Conservation (phyloP, 2,113 vertebrate species). For the Neoarius graeffei region DNA sequence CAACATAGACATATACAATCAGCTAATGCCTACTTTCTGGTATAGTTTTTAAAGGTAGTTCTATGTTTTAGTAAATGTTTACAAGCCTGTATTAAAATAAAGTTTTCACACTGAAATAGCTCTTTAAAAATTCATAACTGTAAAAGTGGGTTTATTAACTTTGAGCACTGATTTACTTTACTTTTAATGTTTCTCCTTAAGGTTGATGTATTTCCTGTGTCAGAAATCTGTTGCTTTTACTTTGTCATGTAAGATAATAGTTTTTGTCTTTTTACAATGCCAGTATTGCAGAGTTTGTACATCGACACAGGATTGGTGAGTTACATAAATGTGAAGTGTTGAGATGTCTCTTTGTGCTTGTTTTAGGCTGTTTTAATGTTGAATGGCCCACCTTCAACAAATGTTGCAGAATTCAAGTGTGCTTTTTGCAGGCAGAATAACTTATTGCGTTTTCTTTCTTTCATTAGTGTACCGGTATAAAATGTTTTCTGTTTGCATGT, state of each 20-base stretch:
- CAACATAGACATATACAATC: constrained; percentile 30
- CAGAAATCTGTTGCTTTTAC: not conserved
- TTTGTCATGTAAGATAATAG: not conserved
- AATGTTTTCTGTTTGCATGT: not conserved
- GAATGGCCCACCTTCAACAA: not conserved
- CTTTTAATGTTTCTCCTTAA: not conserved
- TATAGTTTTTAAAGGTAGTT: constrained; percentile 19
- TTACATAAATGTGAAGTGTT: constrained; percentile 47
- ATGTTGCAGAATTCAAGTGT: not conserved
- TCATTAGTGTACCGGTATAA: not conserved
- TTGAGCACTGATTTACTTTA: not conserved
- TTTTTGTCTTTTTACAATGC: not conserved
- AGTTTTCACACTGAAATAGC: not conserved
- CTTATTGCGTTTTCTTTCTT: not conserved
- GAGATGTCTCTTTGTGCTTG: not conserved
- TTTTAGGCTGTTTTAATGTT: constrained; percentile 29
- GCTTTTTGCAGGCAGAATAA: not conserved
- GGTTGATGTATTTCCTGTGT: not conserved
- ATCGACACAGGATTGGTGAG: not conserved
- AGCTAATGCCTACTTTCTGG: constrained; percentile 25
- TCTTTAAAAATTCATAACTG: not conserved
- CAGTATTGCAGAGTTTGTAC: not conserved
- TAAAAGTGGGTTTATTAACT: constrained; percentile 4
- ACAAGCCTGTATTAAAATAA: not conserved
- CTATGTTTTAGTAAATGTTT: constrained; percentile 2